A percentile compares a stretch with the other conserved stretches of the same genome.
phyloP scores from a whole-genome alignment of 1,140 invertebrate genomes.

The Bathynomus jamesi region DNA sequence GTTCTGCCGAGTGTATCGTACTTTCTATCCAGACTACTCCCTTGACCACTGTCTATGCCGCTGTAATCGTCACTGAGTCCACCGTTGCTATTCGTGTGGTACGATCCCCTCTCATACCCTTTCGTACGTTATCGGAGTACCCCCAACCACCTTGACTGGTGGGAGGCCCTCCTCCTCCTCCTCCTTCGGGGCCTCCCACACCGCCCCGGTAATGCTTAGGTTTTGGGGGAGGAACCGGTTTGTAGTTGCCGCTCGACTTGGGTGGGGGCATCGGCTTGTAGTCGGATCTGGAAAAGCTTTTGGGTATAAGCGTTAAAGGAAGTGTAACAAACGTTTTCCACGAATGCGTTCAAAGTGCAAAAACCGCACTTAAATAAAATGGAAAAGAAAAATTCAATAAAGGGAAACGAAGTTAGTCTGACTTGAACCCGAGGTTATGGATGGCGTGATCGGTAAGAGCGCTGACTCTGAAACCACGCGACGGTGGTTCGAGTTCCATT shows the following conservation, averaged over 20 bases:
- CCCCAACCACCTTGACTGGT: background rate
- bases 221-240: conserved; percentile 82
- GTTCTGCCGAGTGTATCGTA: conserved; percentile 39
- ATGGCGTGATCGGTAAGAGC: too few relatives aligned
- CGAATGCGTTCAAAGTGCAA: too few relatives aligned
- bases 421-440: too few relatives aligned
- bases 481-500: too few relatives aligned
- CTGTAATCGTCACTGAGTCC: conserved; percentile 38
- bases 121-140: conserved; percentile 17
- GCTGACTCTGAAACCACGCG: too few relatives aligned
- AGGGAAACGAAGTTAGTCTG: too few relatives aligned
- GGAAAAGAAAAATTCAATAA: too few relatives aligned
- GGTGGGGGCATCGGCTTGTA: conserved; percentile 46
- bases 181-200: conserved; percentile 16
- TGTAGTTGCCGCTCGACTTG: conserved; percentile 56
- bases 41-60: conserved; percentile 48
- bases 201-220: conserved; percentile 66
- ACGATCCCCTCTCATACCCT: conserved; percentile 24
- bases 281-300: conserved; percentile 32
- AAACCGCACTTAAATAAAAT: too few relatives aligned
- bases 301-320: background rate
- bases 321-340: conserved; percentile 2
- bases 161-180: conserved; percentile 13
- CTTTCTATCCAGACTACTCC: conserved; percentile 46
- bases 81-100: conserved; percentile 37